Evolutionary conservation across 2,888 invertebrate genomes (phyloP), one percentile per base, ranked within the genome.

Genomic region (Crossocerus cetratus): DNA sequence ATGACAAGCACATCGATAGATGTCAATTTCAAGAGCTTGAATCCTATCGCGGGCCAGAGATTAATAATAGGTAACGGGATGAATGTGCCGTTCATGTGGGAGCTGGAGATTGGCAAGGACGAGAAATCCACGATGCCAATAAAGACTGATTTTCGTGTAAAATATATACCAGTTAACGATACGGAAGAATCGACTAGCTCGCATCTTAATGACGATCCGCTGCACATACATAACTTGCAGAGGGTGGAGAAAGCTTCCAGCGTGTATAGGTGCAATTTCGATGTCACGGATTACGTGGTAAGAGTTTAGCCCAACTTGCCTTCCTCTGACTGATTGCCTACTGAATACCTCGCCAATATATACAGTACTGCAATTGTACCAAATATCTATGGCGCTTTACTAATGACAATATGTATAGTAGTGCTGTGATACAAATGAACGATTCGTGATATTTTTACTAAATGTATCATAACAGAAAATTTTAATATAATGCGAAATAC

Each of bases 51-150:
- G 43, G 92, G 92, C 54, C 92, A 92, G 59, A 91, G 91, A 82
- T 91, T 94, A 92, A 93, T 94, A 87, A 94, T 97, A 64, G 93
- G 94, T 70, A 94, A 94, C 83, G 94, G 95, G 0, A 93, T 95
- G 74, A 95, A 93, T 64, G 94, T 95, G 0, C 95, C 96, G 0
- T 97, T 95, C 87, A 93, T 97, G 92, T 98, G 97, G 95, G 96
- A 97, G 89, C 91, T 91, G 45, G 87, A 91, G 72, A 86, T 90
- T 59, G 89, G 88, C 74, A 56, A 89, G 80, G 86, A 84, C 72
- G 76, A 91, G 83, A 78, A 92, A 86, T 70, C 91, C 20, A 84
- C 82, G 82, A 72, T 90, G 83, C 86, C 91, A 83, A 86, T 94
- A 3, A 94, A 94, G 89, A 92, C 94, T 43, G 93, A 93, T 81